Base-by-base conservation (phyloP, 92 coral and sea anemone species). In the Plumapathes pennacea region DNA sequence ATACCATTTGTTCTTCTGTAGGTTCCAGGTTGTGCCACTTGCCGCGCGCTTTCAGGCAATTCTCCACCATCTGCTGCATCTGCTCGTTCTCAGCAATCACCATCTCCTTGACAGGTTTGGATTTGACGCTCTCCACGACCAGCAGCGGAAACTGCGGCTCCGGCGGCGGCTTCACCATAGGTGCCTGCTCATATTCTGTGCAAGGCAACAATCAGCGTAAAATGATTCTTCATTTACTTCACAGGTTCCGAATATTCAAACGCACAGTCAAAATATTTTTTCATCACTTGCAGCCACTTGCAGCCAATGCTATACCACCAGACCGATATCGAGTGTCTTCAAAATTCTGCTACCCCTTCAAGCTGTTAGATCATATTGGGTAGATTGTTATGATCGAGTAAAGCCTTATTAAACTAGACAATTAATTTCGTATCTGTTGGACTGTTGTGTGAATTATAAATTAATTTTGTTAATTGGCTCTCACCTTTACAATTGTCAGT, bases 81-180 rank as follows among this genome's bases (percentile, higher is more conserved):
- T 69, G 79, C 46, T 88, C 90, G 69, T 74, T 83, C 50, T 92
- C 90, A 13, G 94, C 98, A 10, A 92, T 71, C 38, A 92, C 71
- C 53, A 74, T 82, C 59, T 92, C 85, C 53, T 88, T 92, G 4
- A 92, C 85, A 4, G 96, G 92, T 57, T 88, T 88, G 22, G 90
- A 88, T 38, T 85, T 60, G 13, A 92, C 80, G 32, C 90, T 90
- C 69, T 92, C 98, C 9, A 92, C 83, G 9, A 92, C 98, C 12
- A 92, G 88, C 41, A 92, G 54, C 28, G 98, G 96, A 57, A 88
- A 75, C 54, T 84, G 88, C 10, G 90, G 46, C 36, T 72, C 38
- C 50, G 15, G 60, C 3, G 45, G 20, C 12, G 71, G 27, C 31
- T 38, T 50, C 49, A 33, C 60, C 12, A 36, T 31, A 11, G 69